These are phyloP conservation scores for Ochropleura leucogaster DNA, from an alignment of 2,888 invertebrate genomes.

Conservation along the genomic window DNA sequence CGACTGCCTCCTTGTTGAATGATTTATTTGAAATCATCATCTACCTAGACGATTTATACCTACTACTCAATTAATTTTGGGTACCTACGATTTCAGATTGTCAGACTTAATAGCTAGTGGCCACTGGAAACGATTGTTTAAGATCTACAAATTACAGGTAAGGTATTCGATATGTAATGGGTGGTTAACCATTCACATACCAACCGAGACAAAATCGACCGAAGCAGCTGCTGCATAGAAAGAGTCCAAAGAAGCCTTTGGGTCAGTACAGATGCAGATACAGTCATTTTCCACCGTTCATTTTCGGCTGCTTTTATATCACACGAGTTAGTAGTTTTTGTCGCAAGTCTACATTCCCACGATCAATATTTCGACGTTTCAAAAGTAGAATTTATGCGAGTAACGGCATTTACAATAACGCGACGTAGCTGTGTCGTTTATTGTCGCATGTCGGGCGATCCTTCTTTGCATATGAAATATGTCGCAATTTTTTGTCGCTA, in stretches of 20 bases:
- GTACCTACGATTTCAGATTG: too few relatives aligned
- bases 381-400: constrained; percentile 68
- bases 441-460: constrained; percentile 65
- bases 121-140: too few relatives aligned
- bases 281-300: not conserved
- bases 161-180: too few relatives aligned
- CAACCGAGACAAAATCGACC: too few relatives aligned
- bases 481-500: constrained; percentile 57
- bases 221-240: too few relatives aligned
- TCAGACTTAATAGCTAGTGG: too few relatives aligned
- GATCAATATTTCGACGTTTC: constrained; percentile 60
- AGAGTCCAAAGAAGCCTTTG: not conserved
- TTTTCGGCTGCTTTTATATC: not conserved
- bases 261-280: not conserved
- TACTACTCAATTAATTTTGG: too few relatives aligned
- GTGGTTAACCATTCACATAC: too few relatives aligned
- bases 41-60: not conserved
- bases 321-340: not conserved
- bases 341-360: constrained; percentile 48
- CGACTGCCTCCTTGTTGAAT: not conserved
- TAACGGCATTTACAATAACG: constrained; percentile 67
- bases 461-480: constrained; percentile 65
- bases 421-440: constrained; percentile 58
- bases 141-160: too few relatives aligned
- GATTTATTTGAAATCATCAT: not conserved